Evolutionary conservation across 2,888 invertebrate genomes (phyloP), one percentile per base, ranked within the genome.

Genomic region (Campoplex nolae): DNA sequence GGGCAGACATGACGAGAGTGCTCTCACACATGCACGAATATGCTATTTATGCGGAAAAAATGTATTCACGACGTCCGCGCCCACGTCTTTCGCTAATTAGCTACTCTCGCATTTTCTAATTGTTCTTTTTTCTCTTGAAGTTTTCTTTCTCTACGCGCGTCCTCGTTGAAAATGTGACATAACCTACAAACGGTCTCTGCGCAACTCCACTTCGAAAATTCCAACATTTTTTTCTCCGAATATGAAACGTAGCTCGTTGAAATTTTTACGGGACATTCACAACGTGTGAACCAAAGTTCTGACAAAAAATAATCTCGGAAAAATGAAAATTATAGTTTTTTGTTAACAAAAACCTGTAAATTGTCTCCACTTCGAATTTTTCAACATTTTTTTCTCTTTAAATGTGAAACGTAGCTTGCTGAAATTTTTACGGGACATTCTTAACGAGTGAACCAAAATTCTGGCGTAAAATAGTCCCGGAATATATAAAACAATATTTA

Each of bases 11-110:
- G 54, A 56, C 18, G 42, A 35, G 23, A 16, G 35, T 23, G 35
- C 35, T 38, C 70, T 2, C n/a, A 67, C 67, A 35, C 23, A 28
- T 71, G 13, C 35, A 32, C 67, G 13, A 28, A 35, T 70, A 42
- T 48, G 35, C 58, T 18, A 23, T 35, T n/a, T 51, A 42, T 56
- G 45, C 9, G 42, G 42, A 79, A 80, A 35, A 73, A 35, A 73
- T 23, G 58, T 58, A 71, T 51, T 71, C 62, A 54, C 56, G 42
- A 56, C 73, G 38, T 48, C 70, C 38, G 71, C 56, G 51, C 70
- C 58, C 32, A 75, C 67, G 76, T 81, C 85, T 81, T 77, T 76
- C 28, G 71, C 70, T 81, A 85, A 85, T 85, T 85, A 85, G 73
- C 77, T 51, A 56, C 85, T 77, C 81, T 73, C 65, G 35, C n/a